A percentile compares a stretch with the other conserved stretches of the same genome.
phyloP scores from a whole-genome alignment of 2,888 invertebrate species.

The Elegia similella region DNA sequence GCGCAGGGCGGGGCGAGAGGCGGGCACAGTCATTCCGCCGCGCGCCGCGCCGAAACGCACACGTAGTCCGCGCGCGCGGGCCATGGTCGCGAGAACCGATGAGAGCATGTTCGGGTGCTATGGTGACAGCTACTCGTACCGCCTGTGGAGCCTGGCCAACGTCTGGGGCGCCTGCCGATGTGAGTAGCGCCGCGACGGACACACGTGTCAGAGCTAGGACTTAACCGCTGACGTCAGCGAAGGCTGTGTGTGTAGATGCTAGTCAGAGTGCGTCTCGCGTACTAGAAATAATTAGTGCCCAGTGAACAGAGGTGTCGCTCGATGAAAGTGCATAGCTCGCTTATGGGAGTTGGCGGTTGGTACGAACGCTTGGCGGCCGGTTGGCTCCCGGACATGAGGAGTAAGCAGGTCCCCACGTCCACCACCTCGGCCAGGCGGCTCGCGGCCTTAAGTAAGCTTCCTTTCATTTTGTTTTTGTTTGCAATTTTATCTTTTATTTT shows the following conservation, averaged over 20 bases:
- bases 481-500: slow-evolving; percentile 46
- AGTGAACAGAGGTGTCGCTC: slow-evolving; percentile 63
- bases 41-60: slow-evolving; percentile 70
- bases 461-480: slow-evolving; percentile 76
- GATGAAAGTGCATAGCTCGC: slow-evolving; percentile 77
- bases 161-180: slow-evolving; percentile 89
- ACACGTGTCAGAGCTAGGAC: slow-evolving; percentile 38
- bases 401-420: slow-evolving; percentile 78
- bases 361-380: slow-evolving; percentile 75
- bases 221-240: slow-evolving; percentile 58
- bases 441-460: slow-evolving; percentile 79
- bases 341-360: slow-evolving; percentile 79
- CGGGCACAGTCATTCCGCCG: slow-evolving; percentile 72
- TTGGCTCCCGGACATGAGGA: slow-evolving; percentile 79
- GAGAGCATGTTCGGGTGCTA: slow-evolving; percentile 89
- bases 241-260: slow-evolving; percentile 59
- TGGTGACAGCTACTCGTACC: slow-evolving; percentile 88
- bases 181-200: slow-evolving; percentile 78
- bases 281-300: slow-evolving; percentile 44
- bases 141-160: slow-evolving; percentile 89
- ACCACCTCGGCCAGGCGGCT: slow-evolving; percentile 80
- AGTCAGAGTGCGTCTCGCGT: slow-evolving; percentile 46
- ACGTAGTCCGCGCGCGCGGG: slow-evolving; percentile 82
- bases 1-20: slow-evolving; percentile 53
- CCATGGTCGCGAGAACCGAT: slow-evolving; percentile 91